Evolutionary conservation across 2,113 vertebrate genomes (phyloP), one percentile per base, ranked within the genome.

Genomic region (Psittacara wagleri): DNA sequence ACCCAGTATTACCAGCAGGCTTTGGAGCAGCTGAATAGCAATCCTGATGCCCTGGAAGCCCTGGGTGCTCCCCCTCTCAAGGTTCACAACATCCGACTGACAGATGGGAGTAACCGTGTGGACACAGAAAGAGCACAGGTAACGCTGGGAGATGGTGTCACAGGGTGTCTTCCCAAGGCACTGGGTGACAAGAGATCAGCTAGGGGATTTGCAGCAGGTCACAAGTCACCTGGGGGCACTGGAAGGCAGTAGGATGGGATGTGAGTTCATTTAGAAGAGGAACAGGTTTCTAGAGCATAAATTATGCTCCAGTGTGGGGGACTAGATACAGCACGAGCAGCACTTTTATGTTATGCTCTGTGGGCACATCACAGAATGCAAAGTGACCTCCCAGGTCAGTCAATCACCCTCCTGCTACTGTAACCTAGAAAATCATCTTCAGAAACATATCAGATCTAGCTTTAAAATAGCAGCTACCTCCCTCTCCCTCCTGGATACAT

Each of bases 51-150:
- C n/a, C 97, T 98, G 97, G 98, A 98, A 33, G 97, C 95, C 13
- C 97, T 99, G 63, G 98, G 98, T 13, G 98, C 98, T 0, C 97
- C 98, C 1, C 98, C 98, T 1, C 96, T 99, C 18, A 98, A 96
- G 31, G 97, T 98, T 63, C 97, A 98, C 96, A 97, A 97, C 95
- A 98, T 99, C 86, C 97, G 48, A 8, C 97, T 99, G 92, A 97
- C 67, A 0, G 98, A 99, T 96, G 86, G 87, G 76, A 82, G 97
- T 79, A 99, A 99, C 88, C 83, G 70, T 0, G 93, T 99, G 63
- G 98, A 98, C 94, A 96, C 94, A 1, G 80, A 89, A 14, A 82
- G 87, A 22, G 98, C 98, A 11, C 94, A 92, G 98, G 98, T 98
- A 96, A 83, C 0, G 1, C 20, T 14, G 54, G 67, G 37, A n/a